Conservation (phyloP, 2,797 vertebrate species). For the Nasua narica region DNA sequence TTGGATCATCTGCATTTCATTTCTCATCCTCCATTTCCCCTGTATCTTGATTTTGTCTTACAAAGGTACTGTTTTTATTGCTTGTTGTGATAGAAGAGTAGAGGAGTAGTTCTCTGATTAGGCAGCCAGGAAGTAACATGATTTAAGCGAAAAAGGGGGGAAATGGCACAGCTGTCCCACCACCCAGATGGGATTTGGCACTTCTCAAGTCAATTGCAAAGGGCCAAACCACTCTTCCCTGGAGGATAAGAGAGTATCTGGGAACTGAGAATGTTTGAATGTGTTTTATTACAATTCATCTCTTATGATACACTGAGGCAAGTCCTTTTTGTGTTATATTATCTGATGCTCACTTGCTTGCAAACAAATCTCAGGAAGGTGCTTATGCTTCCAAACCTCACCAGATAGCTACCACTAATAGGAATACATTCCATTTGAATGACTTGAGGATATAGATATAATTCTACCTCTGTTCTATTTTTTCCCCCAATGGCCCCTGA, state of each 20-base stretch:
- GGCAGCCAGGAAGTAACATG: conserved; percentile 28
- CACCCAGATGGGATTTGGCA: neutral
- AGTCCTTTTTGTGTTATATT: neutral
- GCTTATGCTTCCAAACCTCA: neutral
- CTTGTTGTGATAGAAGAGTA: neutral
- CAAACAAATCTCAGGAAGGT: neutral
- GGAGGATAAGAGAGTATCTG: neutral
- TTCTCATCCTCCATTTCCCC: conserved; percentile 19
- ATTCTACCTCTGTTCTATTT: neutral
- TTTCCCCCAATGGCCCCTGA: neutral
- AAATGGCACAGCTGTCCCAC: neutral
- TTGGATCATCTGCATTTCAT: conserved; percentile 39
- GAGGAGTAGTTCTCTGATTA: conserved; percentile 26
- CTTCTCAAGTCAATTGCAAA: neutral
- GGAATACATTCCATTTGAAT: neutral
- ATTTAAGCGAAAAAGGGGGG: neutral
- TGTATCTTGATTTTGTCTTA: conserved; percentile 40
- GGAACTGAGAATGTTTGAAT: neutral
- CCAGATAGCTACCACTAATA: neutral
- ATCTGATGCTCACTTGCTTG: neutral
- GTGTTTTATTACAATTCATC: neutral
- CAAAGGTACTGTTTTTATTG: conserved; percentile 30
- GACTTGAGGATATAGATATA: neutral
- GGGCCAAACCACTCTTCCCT: neutral
- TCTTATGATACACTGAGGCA: neutral